Evolutionary conservation across 2,797 vertebrate genomes (phyloP), one percentile per base, ranked within the genome.

Genomic region (Pteronotus mesoamericanus): DNA sequence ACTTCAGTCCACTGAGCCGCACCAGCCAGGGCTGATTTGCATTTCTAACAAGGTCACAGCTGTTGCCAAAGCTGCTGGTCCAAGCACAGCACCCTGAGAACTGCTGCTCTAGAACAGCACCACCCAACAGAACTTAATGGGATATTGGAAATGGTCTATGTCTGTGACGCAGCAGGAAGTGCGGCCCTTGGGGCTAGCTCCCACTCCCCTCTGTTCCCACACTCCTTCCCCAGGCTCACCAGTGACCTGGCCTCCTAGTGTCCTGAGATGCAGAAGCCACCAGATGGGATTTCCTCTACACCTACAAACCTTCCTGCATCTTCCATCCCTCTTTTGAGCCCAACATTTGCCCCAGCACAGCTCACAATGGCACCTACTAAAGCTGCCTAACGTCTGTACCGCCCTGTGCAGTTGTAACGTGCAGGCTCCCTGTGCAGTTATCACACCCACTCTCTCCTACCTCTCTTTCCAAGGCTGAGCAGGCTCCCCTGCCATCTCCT

Each of bases 61-160:
- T 11, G 77, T 37, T 14, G 24, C 75, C 37, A 19, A 53, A 74
- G 57, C 29, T 21, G 42, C 87, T 34, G 55, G n/a, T 29, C 79
- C 42, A 66, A 24, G 42, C 24, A 53, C 82, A 42, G 16, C 7
- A 7, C 34, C 29, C 19, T 16, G 32, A 75, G 75, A 83, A 37
- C 66, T 4, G 4, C 51, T 6, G 15, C 37, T 71, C 51, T 22
- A n/a, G 22, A 71, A 24, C 5, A 44, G 24, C 4, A 1, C 11
- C 12, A 21, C n/a, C 29, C 14, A 2, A 0, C 0, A 10, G 53
- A 34, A 59, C 9, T 12, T 12, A 3, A 2, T 2, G 32, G 8
- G 1, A 4, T 0, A 3, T 1, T 26, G 37, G 48, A 74, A 66
- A 68, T 0, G 2, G 3, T 39, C 86, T 12, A 2, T 1, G 5